These are phyloP conservation scores for Acropora tenuis DNA, from an alignment of 64 coral and sea anemone genomes.

Conservation along the genomic window DNA sequence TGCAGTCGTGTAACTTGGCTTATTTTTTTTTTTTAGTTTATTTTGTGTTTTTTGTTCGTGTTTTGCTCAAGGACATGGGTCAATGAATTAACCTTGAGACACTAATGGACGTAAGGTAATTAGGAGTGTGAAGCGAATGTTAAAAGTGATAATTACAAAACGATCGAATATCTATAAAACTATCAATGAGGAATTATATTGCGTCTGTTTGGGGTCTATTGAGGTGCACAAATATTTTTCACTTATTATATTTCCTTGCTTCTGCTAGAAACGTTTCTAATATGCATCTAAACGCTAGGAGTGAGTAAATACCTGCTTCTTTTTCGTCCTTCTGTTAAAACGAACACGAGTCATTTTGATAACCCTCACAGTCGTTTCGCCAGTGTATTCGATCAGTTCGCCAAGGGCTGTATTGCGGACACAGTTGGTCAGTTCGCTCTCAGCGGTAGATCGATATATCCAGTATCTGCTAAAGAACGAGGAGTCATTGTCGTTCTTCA, in stretches of 20 bases:
- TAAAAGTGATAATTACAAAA: not conserved
- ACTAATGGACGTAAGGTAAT: not conserved
- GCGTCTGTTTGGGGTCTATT: not conserved
- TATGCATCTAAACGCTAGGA: too few species aligned
- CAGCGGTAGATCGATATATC: too few species aligned
- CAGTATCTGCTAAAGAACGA: too few species aligned
- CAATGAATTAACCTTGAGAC: not conserved
- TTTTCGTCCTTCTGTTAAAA: too few species aligned
- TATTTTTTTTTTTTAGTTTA: not conserved
- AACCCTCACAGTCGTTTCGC: too few species aligned
- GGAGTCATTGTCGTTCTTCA: too few species aligned
- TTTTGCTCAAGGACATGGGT: not conserved
- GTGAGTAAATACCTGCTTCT: too few species aligned
- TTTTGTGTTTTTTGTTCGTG: not conserved
- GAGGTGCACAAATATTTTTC: not conserved
- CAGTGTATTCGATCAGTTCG: too few species aligned
- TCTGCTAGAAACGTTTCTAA: too few species aligned
- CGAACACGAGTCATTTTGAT: too few species aligned
- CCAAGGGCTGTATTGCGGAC: too few species aligned
- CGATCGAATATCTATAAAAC: not conserved
- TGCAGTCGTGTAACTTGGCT: not conserved
- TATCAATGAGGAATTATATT: not conserved
- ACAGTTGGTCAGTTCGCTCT: too few species aligned
- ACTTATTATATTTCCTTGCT: not conserved
- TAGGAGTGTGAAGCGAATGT: not conserved